phyloP scores from a whole-genome alignment of 2,113 vertebrate species.

The Tetraodon nigroviridis region DNA sequence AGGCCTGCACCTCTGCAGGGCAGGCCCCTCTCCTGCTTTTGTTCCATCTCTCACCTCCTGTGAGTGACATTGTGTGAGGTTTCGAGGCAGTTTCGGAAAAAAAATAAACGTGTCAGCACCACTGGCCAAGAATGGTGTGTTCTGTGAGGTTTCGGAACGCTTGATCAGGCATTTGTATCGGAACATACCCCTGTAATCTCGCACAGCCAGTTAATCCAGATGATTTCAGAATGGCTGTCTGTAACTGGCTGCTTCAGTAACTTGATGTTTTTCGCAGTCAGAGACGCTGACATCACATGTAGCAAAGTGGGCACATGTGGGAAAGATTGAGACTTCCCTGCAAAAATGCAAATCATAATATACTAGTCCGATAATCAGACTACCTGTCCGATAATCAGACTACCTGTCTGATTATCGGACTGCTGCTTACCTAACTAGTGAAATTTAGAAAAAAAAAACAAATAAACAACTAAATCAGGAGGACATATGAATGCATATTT shows the following conservation, averaged over 20 bases:
- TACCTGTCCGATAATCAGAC: not conserved
- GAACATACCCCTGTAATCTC: constrained; percentile 16
- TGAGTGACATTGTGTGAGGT: constrained; percentile 31
- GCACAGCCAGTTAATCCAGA: constrained; percentile 28
- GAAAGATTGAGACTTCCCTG: no score
- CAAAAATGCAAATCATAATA: no score
- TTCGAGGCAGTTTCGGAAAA: not conserved
- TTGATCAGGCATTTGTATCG: constrained; percentile 27
- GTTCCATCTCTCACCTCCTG: constrained; percentile 51
- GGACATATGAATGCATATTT: no score
- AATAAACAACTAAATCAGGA: no score
- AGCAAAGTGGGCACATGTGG: constrained; percentile 6
- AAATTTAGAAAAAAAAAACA: not conserved
- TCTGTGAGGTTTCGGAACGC: not conserved
- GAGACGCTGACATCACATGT: constrained; percentile 10
- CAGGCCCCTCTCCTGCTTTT: constrained; percentile 39
- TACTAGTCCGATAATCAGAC: no score
- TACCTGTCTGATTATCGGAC: not conserved
- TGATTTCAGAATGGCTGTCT: no score
- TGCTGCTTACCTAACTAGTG: not conserved
- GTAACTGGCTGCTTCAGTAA: no score
- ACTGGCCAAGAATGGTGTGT: no score
- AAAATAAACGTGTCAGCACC: no score
- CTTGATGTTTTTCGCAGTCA: not conserved
- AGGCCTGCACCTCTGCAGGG: constrained; percentile 52